These are phyloP conservation scores for Drosophila infuscata DNA, from an alignment of 2,888 invertebrate genomes.

Conservation along the genomic window DNA sequence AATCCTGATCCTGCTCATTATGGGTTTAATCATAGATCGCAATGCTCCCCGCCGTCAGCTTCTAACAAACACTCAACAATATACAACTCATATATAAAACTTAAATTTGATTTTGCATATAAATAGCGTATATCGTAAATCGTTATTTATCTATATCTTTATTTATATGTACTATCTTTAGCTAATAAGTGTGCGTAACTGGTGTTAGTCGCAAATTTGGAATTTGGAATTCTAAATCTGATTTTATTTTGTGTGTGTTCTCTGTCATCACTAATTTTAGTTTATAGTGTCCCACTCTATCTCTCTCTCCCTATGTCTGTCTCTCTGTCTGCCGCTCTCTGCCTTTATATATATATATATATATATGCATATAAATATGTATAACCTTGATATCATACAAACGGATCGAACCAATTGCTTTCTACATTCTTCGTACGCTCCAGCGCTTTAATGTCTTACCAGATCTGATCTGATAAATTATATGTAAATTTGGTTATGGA, in stretches of 20 bases:
- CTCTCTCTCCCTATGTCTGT: not conserved
- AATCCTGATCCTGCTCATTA: conserved; percentile 32
- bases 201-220: conserved; percentile 84
- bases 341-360: conserved; percentile 10
- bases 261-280: conserved; percentile 82
- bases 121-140: conserved; percentile 34
- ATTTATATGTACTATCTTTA: conserved; percentile 20
- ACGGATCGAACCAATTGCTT: conserved; percentile 34
- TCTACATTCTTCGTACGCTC: conserved; percentile 48
- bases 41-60: conserved; percentile 29
- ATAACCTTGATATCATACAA: not conserved
- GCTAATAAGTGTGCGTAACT: conserved; percentile 79
- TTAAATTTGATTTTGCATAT: conserved; percentile 33
- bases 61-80: conserved; percentile 42
- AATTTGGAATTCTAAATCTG: conserved; percentile 40
- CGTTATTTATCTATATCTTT: conserved; percentile 20
- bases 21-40: conserved; percentile 44
- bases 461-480: conserved; percentile 22
- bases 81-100: conserved; percentile 25
- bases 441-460: conserved; percentile 57
- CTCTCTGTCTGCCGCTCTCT: conserved; percentile 10
- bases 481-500: conserved; percentile 41
- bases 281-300: conserved; percentile 29
- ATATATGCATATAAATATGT: conserved; percentile 1
- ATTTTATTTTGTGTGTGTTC: conserved; percentile 66